Evolutionary conservation across 2,888 invertebrate species (phyloP).

Genomic region (Coelogynopora nodosa): DNA sequence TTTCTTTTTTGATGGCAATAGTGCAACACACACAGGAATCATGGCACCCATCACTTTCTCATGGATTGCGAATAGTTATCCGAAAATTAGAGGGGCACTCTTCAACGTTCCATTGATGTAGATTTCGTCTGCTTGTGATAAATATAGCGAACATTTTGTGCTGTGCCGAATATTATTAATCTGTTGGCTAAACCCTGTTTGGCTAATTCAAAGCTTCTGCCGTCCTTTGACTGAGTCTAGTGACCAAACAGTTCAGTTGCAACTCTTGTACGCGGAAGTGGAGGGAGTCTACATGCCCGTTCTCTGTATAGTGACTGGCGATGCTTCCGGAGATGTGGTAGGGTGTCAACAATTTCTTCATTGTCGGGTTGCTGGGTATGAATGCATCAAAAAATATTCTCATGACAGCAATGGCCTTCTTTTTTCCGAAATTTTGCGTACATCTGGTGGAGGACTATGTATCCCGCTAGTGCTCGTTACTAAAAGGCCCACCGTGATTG

Average conservation of each 20-base stretch:
- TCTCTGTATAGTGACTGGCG: constrained; percentile 17
- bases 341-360: background rate
- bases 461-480: constrained; percentile 6
- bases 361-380: background rate
- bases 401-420: background rate
- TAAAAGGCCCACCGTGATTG: constrained; percentile 23
- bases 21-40: constrained; percentile 31
- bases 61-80: background rate
- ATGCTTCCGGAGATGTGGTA: constrained; percentile 31
- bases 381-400: constrained; percentile 12
- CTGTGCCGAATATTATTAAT: constrained; percentile 28
- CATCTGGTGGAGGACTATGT: background rate
- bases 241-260: constrained; percentile 12
- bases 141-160: constrained; percentile 1
- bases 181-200: background rate
- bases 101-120: background rate
- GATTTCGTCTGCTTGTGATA: constrained; percentile 10
- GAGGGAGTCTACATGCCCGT: constrained; percentile 14
- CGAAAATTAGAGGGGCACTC: background rate
- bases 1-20: background rate
- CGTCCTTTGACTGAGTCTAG: constrained; percentile 5
- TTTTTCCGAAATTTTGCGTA: background rate
- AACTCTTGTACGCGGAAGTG: constrained; percentile 9
- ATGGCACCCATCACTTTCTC: background rate
- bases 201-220: constrained; percentile 4